phyloP scores from a whole-genome alignment of 2,888 invertebrate genomes.

The Tromatobia lineatoria region DNA sequence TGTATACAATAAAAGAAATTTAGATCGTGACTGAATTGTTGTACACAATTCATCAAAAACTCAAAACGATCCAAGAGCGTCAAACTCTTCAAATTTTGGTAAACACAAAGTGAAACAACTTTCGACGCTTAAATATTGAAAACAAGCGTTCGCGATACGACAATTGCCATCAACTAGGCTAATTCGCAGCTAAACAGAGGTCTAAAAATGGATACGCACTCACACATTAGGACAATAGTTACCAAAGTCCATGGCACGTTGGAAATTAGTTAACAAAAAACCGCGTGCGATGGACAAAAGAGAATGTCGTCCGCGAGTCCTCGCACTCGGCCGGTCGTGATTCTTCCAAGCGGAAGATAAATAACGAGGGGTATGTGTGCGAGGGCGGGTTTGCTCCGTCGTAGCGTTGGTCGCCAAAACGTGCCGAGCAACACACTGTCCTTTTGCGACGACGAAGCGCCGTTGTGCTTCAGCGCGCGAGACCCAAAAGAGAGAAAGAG shows the following conservation, averaged over 20 bases:
- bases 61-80: too few species aligned
- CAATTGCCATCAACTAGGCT: not conserved
- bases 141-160: not conserved
- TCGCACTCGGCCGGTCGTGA: constrained; percentile 73
- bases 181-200: not conserved
- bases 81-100: too few species aligned
- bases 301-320: constrained; percentile 39
- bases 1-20: too few species aligned
- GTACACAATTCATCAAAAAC: too few species aligned
- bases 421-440: constrained; percentile 57
- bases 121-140: not conserved
- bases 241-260: constrained; percentile 15
- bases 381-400: constrained; percentile 48
- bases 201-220: not conserved
- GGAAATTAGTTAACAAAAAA: constrained; percentile 50
- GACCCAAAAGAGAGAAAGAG: constrained; percentile 43
- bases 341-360: constrained; percentile 84
- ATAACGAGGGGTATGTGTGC: constrained; percentile 79
- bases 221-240: not conserved
- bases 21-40: too few species aligned
- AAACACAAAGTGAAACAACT: too few species aligned
- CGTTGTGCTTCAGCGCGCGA: constrained; percentile 58
- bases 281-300: constrained; percentile 42
- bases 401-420: constrained; percentile 61
- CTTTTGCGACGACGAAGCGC: constrained; percentile 57